These are phyloP conservation scores for Alethe diademata DNA, from an alignment of 2,113 vertebrate species.

Conservation along the genomic window DNA sequence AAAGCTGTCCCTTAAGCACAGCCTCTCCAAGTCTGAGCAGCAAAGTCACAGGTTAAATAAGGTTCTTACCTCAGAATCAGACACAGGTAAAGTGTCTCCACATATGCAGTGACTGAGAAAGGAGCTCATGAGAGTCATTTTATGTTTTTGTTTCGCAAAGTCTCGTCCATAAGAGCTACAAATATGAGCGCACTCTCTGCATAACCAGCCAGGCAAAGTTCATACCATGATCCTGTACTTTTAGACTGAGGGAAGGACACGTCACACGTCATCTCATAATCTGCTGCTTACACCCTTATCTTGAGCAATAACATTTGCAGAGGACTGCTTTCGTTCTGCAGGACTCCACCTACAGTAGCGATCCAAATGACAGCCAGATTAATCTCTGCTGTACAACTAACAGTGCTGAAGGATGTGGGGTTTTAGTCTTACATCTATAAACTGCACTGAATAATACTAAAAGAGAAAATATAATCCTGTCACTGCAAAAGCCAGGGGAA, in stretches of 20 bases:
- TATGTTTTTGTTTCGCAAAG: background rate
- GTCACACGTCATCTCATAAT: slow-evolving; percentile 45
- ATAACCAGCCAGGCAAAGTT: slow-evolving; percentile 18
- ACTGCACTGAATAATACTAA: background rate
- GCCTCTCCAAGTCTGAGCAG: background rate
- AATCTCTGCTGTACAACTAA: slow-evolving; percentile 5
- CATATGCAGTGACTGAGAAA: slow-evolving; percentile 83
- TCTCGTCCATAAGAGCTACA: background rate
- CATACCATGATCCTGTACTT: slow-evolving; percentile 63
- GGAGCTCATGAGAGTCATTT: slow-evolving; percentile 71
- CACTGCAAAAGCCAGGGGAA: background rate
- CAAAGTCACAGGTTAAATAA: background rate
- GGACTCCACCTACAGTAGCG: slow-evolving; percentile 16
- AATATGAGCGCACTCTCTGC: background rate
- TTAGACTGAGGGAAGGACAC: slow-evolving; percentile 50
- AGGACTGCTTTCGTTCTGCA: slow-evolving; percentile 4
- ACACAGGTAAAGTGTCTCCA: slow-evolving; percentile 60
- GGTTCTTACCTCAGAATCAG: slow-evolving; percentile 76
- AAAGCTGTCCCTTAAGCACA: background rate
- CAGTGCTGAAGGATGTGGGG: background rate
- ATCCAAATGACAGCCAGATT: background rate
- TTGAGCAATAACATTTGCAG: slow-evolving; percentile 61
- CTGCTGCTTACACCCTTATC: slow-evolving; percentile 55
- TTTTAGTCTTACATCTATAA: background rate
- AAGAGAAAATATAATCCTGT: background rate